phyloP scores from a whole-genome alignment of 2,888 invertebrate species.

The Mechanitis mazaeus region DNA sequence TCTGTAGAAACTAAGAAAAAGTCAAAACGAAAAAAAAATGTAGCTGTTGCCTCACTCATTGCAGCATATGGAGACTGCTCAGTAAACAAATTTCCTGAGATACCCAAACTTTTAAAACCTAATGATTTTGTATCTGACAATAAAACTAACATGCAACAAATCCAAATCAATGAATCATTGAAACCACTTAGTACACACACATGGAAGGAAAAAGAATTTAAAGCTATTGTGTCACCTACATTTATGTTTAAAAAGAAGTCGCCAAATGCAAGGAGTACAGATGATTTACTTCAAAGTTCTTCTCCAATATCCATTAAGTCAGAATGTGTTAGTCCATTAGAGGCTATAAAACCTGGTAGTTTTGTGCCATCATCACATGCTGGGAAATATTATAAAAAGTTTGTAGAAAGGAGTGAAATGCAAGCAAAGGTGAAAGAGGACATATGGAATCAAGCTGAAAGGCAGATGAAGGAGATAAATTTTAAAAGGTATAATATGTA shows the following conservation, averaged over 20 bases:
- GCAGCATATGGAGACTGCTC: conserved; percentile 26
- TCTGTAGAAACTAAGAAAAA: conserved; percentile 8
- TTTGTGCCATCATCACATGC: conserved; percentile 45
- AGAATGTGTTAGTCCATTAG: neutral
- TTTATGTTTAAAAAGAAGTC: conserved; percentile 25
- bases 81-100: conserved; percentile 11
- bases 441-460: conserved; percentile 45
- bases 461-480: conserved; percentile 46
- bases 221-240: conserved; percentile 8
- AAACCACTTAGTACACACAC: no score
- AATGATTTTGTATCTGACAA: conserved; percentile 32
- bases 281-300: conserved; percentile 29
- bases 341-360: conserved; percentile 5
- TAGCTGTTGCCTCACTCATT: conserved; percentile 45
- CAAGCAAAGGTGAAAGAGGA: conserved; percentile 36
- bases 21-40: conserved; percentile 39
- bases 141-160: neutral
- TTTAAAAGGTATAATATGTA: conserved; percentile 36
- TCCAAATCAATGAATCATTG: conserved; percentile 7
- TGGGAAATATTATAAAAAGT: conserved; percentile 44
- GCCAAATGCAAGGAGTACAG: conserved; percentile 20
- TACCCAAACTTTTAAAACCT: conserved; percentile 35
- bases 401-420: conserved; percentile 36
- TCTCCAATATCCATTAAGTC: neutral
- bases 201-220: no score